phyloP scores from a whole-genome alignment of 2,797 vertebrate genomes.

The Zenarchopterus dispar region DNA sequence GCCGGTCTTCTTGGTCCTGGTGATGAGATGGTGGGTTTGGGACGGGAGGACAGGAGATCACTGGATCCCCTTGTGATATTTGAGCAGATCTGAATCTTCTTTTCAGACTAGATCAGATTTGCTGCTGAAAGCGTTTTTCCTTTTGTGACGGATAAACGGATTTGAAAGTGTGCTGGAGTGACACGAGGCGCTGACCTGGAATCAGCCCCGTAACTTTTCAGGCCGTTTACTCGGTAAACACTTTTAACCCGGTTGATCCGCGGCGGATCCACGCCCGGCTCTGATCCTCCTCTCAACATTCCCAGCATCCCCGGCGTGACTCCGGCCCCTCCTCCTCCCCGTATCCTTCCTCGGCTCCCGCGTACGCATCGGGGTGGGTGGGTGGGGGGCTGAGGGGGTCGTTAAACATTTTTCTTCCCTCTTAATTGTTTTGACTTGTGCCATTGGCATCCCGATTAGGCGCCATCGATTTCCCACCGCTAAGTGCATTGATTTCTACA shows the following conservation, averaged over 20 bases:
- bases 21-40: no score
- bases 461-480: slow-evolving; percentile 94
- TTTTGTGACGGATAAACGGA: neutral
- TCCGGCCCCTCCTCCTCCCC: slow-evolving; percentile 17
- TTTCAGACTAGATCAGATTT: no score
- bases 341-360: slow-evolving; percentile 53
- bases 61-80: no score
- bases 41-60: no score
- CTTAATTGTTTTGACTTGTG: slow-evolving; percentile 98
- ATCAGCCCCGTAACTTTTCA: slow-evolving; percentile 14
- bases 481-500: slow-evolving; percentile 98
- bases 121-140: neutral
- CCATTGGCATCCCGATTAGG: slow-evolving; percentile 98
- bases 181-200: slow-evolving; percentile 5
- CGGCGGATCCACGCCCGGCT: neutral
- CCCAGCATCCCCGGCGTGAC: slow-evolving; percentile 7
- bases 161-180: neutral
- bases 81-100: no score
- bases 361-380: slow-evolving; percentile 81
- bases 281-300: slow-evolving; percentile 20
- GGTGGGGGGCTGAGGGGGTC: slow-evolving; percentile 75
- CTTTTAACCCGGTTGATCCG: slow-evolving; percentile 14
- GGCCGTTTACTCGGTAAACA: neutral
- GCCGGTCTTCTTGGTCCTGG: no score
- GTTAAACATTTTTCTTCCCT: slow-evolving; percentile 93